A percentile compares a stretch with the other conserved stretches of the same genome.
Evolutionary conservation across 2,797 vertebrate genomes (phyloP).

Genomic region (Botia kubotai): DNA sequence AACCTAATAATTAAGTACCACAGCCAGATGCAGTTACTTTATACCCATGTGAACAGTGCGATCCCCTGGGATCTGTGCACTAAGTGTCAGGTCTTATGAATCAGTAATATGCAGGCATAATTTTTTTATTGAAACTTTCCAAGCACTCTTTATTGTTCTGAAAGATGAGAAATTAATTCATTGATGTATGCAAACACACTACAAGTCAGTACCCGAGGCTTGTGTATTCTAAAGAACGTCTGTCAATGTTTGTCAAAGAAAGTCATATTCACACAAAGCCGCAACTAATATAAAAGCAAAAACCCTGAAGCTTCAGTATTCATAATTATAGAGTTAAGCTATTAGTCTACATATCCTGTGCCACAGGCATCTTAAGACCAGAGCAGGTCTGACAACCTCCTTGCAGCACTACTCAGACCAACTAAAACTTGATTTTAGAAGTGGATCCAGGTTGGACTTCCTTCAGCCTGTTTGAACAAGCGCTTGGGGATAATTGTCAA

Average conservation of each 20-base stretch:
- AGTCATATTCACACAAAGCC: neutral
- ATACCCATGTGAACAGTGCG: neutral
- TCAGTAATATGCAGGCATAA: conserved; percentile 13
- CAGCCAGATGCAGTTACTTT: neutral
- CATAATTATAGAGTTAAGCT: neutral
- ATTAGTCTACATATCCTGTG: neutral
- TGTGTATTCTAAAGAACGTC: neutral
- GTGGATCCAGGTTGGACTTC: neutral
- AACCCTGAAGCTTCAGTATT: neutral
- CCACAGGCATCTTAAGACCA: neutral
- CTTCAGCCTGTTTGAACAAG: neutral
- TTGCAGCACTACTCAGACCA: neutral
- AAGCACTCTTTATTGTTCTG: neutral
- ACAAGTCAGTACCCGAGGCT: neutral
- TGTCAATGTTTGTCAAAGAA: neutral
- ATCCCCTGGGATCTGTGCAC: neutral
- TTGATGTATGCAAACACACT: neutral
- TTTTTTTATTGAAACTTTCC: neutral
- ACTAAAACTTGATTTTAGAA: neutral
- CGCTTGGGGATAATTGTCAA: neutral
- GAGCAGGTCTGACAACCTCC: neutral
- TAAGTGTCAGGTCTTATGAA: neutral
- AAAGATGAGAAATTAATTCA: neutral
- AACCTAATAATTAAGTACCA: neutral
- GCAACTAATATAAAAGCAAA: neutral